phyloP scores from a whole-genome alignment of 2,113 vertebrate species.

The Chunga burmeisteri region DNA sequence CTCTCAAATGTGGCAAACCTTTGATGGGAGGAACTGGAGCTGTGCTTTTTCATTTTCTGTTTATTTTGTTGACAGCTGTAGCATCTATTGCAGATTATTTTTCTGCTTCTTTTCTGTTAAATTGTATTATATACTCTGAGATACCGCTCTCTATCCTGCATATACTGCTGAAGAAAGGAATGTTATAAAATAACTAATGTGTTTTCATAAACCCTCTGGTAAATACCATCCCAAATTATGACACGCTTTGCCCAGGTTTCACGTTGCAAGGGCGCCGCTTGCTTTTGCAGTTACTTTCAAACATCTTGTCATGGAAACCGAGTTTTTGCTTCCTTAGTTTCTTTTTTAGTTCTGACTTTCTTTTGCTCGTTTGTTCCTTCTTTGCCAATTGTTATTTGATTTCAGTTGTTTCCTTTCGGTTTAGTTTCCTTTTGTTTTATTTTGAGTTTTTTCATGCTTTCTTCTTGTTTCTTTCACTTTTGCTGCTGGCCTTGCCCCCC shows the following conservation, averaged over 20 bases:
- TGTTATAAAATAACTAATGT: slow-evolving; percentile 76
- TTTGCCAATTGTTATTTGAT: slow-evolving; percentile 61
- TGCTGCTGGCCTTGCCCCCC: slow-evolving; percentile 80
- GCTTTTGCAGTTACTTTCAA: slow-evolving; percentile 75
- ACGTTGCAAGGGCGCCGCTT: slow-evolving; percentile 75
- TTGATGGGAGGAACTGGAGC: slow-evolving; percentile 21
- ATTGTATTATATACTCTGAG: slow-evolving; percentile 65
- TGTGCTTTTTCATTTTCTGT: slow-evolving; percentile 39
- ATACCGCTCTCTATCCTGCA: slow-evolving; percentile 61
- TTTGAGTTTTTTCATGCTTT: slow-evolving; percentile 75
- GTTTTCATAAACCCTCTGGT: slow-evolving; percentile 75
- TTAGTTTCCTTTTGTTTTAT: slow-evolving; percentile 70
- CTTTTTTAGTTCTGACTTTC: slow-evolving; percentile 77
- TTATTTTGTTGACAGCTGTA: slow-evolving; percentile 12
- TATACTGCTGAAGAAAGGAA: slow-evolving; percentile 72
- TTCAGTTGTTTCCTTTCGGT: slow-evolving; percentile 73
- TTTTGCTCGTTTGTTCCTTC: slow-evolving; percentile 70
- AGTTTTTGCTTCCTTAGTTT: slow-evolving; percentile 75
- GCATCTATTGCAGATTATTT: slow-evolving; percentile 65
- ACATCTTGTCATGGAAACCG: slow-evolving; percentile 77
- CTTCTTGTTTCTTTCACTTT: slow-evolving; percentile 81
- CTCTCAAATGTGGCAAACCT: slow-evolving; percentile 9
- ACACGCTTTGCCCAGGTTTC: slow-evolving; percentile 78
- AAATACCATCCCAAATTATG: slow-evolving; percentile 76
- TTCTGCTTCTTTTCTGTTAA: slow-evolving; percentile 19